Base-by-base conservation (phyloP, 1,140 invertebrate genomes). In the Latrodectus geometricus region DNA sequence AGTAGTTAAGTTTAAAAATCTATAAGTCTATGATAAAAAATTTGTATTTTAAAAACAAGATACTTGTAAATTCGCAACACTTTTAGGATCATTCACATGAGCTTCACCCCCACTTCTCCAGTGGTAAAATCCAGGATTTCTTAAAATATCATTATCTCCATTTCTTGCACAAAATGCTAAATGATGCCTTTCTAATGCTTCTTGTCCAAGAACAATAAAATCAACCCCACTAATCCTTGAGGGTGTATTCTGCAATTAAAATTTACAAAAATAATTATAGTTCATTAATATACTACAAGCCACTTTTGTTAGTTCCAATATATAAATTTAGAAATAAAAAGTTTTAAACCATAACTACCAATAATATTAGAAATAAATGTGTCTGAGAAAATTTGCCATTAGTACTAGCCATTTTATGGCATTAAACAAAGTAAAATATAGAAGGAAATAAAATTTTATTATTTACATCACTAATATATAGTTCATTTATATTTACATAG, bases 71-170 rank as follows among this genome's bases (percentile, higher is more conserved):
- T 96, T 96, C 54, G 96, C 97, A 90, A 99, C 97, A 88, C 96
- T 96, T 70, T 94, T 91, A 0, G 98, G 98, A 91, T 99, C 98
- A 91, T 99, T 99, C 89, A 99, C 95, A 92, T 99, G 98, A 89
- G 97, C 97, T 92, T 99, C 98, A 14, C 98, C 98, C 4, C 98
- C 98, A 87, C 95, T 94, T 90, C 98, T 93, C 97, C 97, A 99
- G 91, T 99, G 97, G 90, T 97, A 99, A 88, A 95, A 94, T 54
- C 98, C 98, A 61, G 97, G 97, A 92, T 99, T 98, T 82, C 96
- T 94, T 15, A 99, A 92, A 9, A 99, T 94, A 54, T 91, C 88
- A 54, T 92, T 91, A 90, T 99, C 98, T 49, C 93, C 92, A 83
- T 93, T 91, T 77, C 93, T 91, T 5, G 94, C 91, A 80, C 94